Base-by-base conservation (phyloP, 30 jellyfish, hydroid and myxozoan species). In the Pelagia noctiluca region DNA sequence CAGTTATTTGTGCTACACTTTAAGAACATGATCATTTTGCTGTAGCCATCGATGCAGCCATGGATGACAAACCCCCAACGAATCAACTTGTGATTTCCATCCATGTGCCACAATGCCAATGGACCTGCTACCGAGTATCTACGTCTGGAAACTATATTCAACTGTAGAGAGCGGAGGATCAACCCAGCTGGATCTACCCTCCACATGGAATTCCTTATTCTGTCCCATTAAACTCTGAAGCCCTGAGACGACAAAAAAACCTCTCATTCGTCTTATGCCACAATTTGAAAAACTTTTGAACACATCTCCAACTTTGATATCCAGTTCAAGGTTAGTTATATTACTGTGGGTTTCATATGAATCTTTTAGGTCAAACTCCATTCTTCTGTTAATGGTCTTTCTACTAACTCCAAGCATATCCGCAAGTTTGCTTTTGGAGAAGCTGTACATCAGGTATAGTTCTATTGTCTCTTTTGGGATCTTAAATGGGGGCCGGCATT, bases 91-190 rank as follows among this genome's bases (percentile, higher is more conserved):
- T 71, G 84, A 29, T 71, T 35, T 2, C 80, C 66, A 68, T 68
- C 76, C n/a, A 63, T 63, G 31, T 63, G 76, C 76, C 76, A 63
- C 46, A 68, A 35, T 67, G 65, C 25, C 2, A 24, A 24, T 25
- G 88, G 88, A 25, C 88, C 80, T 12, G 88, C 72, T 13, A 48
- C 88, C 13, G 60, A 48, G 82, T 76, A 76, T 22, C 34, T 54
- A 19, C 88, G 29, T 31, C 88, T 22, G 29, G 73, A 60, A 30
- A 60, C 77, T 42, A 16, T 42, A 42, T 42, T 42, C 57, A 42
- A 42, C 57, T 42, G 57, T 8, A 42, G 57, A 5, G 57, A 42
- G 16, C 57, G 57, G 57, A 42, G 57, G 57, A 42, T 42, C 16
- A 42, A 42, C 8, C 57, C 57, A 42, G 57, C 57, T 42, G 57